A percentile compares a stretch with the other conserved stretches of the same genome.
Conservation (phyloP, 2,888 invertebrate genomes). For the Mactromeris polynyma region DNA sequence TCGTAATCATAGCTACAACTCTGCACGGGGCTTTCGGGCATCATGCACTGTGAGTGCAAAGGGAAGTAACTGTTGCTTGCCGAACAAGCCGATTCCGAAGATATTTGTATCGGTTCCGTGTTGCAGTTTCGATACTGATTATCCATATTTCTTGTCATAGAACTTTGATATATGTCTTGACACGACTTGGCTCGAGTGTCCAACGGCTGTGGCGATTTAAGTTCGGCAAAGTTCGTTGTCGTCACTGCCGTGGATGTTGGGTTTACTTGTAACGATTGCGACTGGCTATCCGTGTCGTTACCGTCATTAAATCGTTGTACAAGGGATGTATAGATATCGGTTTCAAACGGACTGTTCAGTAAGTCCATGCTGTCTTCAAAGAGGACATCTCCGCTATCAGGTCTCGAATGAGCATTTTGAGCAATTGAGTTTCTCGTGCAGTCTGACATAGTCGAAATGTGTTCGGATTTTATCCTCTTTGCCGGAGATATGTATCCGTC, state of each 20-base stretch:
- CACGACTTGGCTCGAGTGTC: slow-evolving; percentile 52
- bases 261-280: slow-evolving; percentile 21
- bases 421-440: slow-evolving; percentile 26
- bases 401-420: slow-evolving; percentile 2
- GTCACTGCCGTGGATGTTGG: slow-evolving; percentile 40
- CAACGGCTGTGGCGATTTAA: slow-evolving; percentile 69
- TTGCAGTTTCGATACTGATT: slow-evolving; percentile 49
- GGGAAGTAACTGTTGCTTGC: slow-evolving; percentile 52
- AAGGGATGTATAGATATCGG: slow-evolving; percentile 67
- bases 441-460: neutral
- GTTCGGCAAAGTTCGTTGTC: slow-evolving; percentile 70
- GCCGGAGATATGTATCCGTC: slow-evolving; percentile 2
- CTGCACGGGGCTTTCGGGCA: slow-evolving; percentile 44
- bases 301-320: slow-evolving; percentile 62
- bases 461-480: slow-evolving; percentile 39
- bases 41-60: slow-evolving; percentile 48
- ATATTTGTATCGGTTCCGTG: slow-evolving; percentile 54
- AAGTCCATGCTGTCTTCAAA: slow-evolving; percentile 63
- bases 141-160: too few relatives aligned
- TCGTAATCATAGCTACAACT: slow-evolving; percentile 57
- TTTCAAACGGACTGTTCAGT: slow-evolving; percentile 58
- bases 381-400: slow-evolving; percentile 29
- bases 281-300: neutral
- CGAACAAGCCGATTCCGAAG: slow-evolving; percentile 42
- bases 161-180: slow-evolving; percentile 54